Conservation (phyloP, 1,140 invertebrate species). For the Atta cephalotes region DNA sequence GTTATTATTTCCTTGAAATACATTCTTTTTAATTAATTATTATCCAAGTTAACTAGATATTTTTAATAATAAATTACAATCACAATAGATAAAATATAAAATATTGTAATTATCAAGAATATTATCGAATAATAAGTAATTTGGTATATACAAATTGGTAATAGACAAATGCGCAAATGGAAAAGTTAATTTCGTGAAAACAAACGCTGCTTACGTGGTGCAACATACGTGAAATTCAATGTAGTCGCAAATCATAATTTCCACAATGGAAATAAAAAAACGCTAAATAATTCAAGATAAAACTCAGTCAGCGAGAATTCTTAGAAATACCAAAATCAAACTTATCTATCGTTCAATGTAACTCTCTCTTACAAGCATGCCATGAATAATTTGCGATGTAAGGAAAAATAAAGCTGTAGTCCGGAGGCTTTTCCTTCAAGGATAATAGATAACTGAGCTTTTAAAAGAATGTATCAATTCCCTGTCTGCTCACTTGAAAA, state of each 20-base stretch:
- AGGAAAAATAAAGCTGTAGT: neutral
- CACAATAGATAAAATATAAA: neutral
- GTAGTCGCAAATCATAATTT: neutral
- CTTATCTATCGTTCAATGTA: constrained; percentile 21
- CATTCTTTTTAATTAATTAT: neutral
- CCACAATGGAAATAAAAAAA: constrained; percentile 30
- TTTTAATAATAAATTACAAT: constrained; percentile 28
- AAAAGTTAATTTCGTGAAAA: neutral
- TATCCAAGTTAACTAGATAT: neutral
- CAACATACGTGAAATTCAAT: neutral
- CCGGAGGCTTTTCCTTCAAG: constrained; percentile 22
- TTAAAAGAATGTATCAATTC: constrained; percentile 77
- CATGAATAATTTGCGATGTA: constrained; percentile 52
- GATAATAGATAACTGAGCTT: constrained; percentile 52
- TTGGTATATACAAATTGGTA: too few species aligned
- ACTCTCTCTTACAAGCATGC: constrained; percentile 42
- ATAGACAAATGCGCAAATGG: neutral
- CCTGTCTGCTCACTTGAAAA: constrained; percentile 65
- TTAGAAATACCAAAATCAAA: constrained; percentile 60
- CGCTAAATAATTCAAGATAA: constrained; percentile 68
- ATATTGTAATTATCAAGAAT: neutral
- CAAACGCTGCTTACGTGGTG: neutral
- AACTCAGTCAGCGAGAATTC: constrained; percentile 24
- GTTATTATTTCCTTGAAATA: neutral
- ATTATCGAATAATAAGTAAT: neutral